These are phyloP conservation scores for Sceloporus tristichus DNA, from an alignment of 2,113 vertebrate genomes.

Conservation along the genomic window DNA sequence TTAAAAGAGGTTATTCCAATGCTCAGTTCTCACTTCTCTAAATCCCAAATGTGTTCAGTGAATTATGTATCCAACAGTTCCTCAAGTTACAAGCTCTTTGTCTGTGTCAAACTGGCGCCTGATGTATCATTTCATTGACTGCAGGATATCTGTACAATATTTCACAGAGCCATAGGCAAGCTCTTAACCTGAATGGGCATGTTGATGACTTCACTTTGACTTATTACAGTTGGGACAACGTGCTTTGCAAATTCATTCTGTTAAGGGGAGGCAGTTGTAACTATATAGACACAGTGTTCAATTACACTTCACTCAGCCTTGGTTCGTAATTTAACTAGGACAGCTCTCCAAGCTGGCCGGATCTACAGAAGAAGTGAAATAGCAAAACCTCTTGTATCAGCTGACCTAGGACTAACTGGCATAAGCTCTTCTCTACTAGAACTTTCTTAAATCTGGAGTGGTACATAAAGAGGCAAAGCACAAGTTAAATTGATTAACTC, in stretches of 20 bases:
- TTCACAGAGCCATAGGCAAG: neutral
- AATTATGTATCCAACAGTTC: constrained; percentile 18
- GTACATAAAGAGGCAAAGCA: no score
- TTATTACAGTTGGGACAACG: neutral
- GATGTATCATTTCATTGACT: constrained; percentile 12
- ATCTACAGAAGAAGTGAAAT: neutral
- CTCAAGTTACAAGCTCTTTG: neutral
- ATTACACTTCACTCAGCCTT: neutral
- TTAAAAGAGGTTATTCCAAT: constrained; percentile 4
- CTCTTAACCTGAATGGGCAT: neutral
- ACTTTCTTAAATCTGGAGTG: no score
- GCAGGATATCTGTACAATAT: neutral
- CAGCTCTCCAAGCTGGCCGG: neutral
- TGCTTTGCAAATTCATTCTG: neutral
- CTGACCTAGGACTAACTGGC: neutral
- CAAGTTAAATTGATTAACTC: no score
- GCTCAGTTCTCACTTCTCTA: neutral
- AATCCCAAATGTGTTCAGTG: constrained; percentile 7
- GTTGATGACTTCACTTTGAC: constrained; percentile 34
- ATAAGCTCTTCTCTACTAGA: neutral
- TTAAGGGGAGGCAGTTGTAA: neutral
- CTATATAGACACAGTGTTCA: neutral
- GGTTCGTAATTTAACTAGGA: neutral
- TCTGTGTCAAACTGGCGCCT: constrained; percentile 3
- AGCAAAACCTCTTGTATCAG: neutral